phyloP scores from a whole-genome alignment of 2,113 vertebrate genomes.

The Vanacampus margaritifer region DNA sequence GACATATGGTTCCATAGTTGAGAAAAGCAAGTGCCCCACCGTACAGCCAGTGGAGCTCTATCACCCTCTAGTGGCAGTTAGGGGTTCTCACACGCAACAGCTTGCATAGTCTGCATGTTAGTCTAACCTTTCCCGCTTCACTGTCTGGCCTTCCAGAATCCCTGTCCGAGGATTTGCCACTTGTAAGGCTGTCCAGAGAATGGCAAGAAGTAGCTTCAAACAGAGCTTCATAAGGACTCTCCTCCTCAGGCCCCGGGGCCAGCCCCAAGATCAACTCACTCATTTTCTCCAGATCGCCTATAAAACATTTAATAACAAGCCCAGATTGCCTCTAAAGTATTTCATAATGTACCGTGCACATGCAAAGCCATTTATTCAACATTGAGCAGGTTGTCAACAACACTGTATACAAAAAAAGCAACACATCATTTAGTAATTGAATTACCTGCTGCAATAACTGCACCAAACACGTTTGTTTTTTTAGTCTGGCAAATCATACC shows the following conservation, averaged over 20 bases:
- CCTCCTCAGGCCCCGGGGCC: slow-evolving; percentile 76
- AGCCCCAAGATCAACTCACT: slow-evolving; percentile 80
- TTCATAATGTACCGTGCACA: not conserved
- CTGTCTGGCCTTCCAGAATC: slow-evolving; percentile 81
- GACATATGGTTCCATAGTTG: not conserved
- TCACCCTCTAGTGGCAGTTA: slow-evolving; percentile 61
- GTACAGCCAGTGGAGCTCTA: slow-evolving; percentile 21
- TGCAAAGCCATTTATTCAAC: not conserved
- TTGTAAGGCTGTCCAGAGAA: slow-evolving; percentile 90
- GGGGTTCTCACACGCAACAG: not conserved
- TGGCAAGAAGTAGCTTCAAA: slow-evolving; percentile 93
- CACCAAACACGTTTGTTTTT: not conserved
- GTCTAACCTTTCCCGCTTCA: slow-evolving; percentile 74
- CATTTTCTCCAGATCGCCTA: slow-evolving; percentile 82
- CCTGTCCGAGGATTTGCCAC: slow-evolving; percentile 87
- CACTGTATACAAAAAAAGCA: not conserved
- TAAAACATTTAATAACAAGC: not conserved
- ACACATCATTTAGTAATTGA: not conserved
- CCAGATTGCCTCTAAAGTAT: slow-evolving; percentile 72
- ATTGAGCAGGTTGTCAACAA: too few species aligned
- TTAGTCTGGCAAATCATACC: slow-evolving; percentile 43
- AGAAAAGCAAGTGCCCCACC: not conserved
- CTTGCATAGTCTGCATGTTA: not conserved
- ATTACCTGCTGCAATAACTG: not conserved
- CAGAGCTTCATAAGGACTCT: slow-evolving; percentile 89